A percentile compares a stretch with the other conserved stretches of the same genome.
Evolutionary conservation across 2,888 invertebrate genomes (phyloP).

Genomic region (Troilus luridus): DNA sequence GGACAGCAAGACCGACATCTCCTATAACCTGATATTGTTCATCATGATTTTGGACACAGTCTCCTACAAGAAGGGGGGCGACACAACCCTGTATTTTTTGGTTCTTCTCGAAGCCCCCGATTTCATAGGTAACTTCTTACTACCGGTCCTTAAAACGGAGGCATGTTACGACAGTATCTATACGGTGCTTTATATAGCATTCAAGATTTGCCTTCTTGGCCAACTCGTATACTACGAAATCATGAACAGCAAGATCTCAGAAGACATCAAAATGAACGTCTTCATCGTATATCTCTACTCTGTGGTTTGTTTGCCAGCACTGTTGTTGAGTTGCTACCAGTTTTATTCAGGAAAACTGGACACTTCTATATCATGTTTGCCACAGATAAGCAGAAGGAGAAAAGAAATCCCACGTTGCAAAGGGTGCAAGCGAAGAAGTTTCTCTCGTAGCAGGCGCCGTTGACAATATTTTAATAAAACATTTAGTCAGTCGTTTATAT

Average conservation of each 20-base stretch:
- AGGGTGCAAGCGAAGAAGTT: not conserved
- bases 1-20: not conserved
- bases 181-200: not conserved
- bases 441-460: not conserved
- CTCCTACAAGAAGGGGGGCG: not conserved
- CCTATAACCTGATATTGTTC: constrained; percentile 1
- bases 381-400: not conserved
- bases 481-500: not conserved
- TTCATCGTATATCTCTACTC: not conserved
- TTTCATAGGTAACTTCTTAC: not conserved
- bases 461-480: not conserved
- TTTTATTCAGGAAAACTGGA: not conserved
- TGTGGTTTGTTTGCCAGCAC: not conserved
- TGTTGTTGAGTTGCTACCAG: not conserved
- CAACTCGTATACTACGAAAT: not conserved
- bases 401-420: not conserved
- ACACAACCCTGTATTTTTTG: not conserved
- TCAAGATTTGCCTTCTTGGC: not conserved
- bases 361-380: not conserved
- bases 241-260: not conserved
- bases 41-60: not conserved
- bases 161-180: not conserved
- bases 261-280: not conserved
- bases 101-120: not conserved
- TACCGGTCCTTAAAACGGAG: not conserved